Base-by-base conservation (phyloP, 2,797 vertebrate species). In the Gymnoscopelus braueri region DNA sequence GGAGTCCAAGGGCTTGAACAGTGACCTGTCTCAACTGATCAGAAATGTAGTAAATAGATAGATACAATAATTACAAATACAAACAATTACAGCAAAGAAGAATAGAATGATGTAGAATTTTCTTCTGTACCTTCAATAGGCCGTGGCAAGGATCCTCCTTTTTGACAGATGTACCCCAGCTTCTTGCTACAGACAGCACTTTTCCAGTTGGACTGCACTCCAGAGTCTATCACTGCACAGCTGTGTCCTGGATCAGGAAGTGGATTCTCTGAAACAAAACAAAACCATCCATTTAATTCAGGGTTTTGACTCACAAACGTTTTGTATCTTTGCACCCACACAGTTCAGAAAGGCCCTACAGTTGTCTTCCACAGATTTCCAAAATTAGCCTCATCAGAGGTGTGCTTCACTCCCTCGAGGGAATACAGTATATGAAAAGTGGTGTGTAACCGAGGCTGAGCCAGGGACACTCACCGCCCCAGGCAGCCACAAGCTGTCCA, bases 121-220 rank as follows among this genome's bases (percentile, higher is more conserved):
- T 62, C 83, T 19, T 65, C 1, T 63, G 11, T 89, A 98, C 97
- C 92, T 86, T 87, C 91, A 65, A 94, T 84, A 66, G 92, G 84
- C 49, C 79, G 71, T 71, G 94, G 84, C 1, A 84, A 91, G 13
- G 85, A 68, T 59, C 94, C 95, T 9, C 89, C 93, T 82, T 92
- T 93, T 84, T 95, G 95, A 87, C 98, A 99, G 88, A 98, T 89
- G 74, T 98, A 98, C 19, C 96, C 97, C 44, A 94, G 73, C 83
- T 83, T 96, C 83, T 93, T 93, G 2, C 15, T 12, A 32, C 98
- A 99, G 72, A 93, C 84, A 35, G 89, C 80, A 72, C 84, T 96
- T 84, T 96, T 93, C 98, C 98, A 99, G 23, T 91, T 88, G 2
- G 93, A 93, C 73, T 88, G 88, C 68, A 91, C 93, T 29, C 63